These are phyloP conservation scores for Panzeria rudis DNA, from an alignment of 2,888 invertebrate genomes.

Conservation along the genomic window DNA sequence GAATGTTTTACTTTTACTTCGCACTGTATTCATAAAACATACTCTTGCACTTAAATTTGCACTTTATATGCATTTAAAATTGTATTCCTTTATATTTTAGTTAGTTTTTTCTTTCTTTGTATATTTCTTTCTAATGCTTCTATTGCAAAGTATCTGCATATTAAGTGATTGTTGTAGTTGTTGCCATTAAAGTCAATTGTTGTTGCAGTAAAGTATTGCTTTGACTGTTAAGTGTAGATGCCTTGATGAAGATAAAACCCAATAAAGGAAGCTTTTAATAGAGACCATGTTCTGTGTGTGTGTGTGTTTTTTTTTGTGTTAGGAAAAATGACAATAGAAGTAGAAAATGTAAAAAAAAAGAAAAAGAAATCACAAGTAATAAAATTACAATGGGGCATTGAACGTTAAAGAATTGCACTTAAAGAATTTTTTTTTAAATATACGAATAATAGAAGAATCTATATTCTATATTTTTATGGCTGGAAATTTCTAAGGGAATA, in stretches of 20 bases:
- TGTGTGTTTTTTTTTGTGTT: slow-evolving; percentile 24
- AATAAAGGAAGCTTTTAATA: slow-evolving; percentile 72
- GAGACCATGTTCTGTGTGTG: slow-evolving; percentile 42
- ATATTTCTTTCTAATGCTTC: slow-evolving; percentile 63
- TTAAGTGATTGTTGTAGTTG: slow-evolving; percentile 60
- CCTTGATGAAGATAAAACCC: slow-evolving; percentile 69
- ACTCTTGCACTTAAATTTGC: slow-evolving; percentile 45
- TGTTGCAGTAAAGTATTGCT: slow-evolving; percentile 43
- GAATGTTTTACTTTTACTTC: neutral
- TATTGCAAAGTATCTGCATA: slow-evolving; percentile 67
- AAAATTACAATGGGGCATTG: slow-evolving; percentile 62
- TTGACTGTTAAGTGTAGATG: slow-evolving; percentile 66
- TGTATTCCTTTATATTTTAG: slow-evolving; percentile 17
- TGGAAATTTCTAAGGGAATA: neutral
- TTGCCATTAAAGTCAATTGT: slow-evolving; percentile 35
- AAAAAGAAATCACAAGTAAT: slow-evolving; percentile 42
- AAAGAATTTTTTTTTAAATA: slow-evolving; percentile 19
- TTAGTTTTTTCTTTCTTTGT: neutral
- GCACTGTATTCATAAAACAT: slow-evolving; percentile 28
- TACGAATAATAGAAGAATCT: neutral
- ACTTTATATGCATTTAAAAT: slow-evolving; percentile 64
- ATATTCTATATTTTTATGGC: neutral
- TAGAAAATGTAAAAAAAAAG: slow-evolving; percentile 1
- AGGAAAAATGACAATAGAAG: slow-evolving; percentile 61
- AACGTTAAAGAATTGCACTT: slow-evolving; percentile 63